Conservation (phyloP, 53 echinoderm and acorn worm species). For the Crossaster papposus region DNA sequence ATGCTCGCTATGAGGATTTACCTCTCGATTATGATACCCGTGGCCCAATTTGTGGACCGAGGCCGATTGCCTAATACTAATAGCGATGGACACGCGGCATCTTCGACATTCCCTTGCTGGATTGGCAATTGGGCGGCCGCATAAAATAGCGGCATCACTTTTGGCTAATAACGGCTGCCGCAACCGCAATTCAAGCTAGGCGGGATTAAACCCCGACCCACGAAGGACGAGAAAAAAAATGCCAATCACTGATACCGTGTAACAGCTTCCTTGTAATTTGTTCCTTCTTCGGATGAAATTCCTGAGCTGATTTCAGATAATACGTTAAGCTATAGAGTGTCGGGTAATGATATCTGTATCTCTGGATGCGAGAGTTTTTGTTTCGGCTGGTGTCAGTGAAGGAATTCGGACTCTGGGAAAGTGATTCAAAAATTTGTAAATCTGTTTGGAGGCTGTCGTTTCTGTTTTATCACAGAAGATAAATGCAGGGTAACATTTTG, state of each 20-base stretch:
- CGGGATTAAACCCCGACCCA: background rate
- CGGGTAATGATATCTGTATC: constrained; percentile 15
- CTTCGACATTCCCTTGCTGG: background rate
- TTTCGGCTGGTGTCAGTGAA: background rate
- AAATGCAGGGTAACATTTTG: no score
- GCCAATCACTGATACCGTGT: background rate
- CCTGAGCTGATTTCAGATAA: constrained; percentile 4
- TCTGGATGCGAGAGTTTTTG: background rate
- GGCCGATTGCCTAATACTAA: no score
- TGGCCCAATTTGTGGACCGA: no score
- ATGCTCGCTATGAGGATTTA: no score
- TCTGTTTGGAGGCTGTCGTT: background rate
- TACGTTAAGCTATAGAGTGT: constrained; percentile 42
- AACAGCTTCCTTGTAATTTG: background rate
- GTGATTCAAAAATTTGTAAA: background rate
- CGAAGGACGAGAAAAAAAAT: background rate
- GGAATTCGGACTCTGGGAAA: background rate
- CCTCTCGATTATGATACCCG: no score
- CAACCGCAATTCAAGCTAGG: background rate
- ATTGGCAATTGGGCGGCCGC: background rate
- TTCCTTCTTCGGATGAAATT: background rate
- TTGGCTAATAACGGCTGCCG: background rate
- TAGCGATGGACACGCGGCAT: background rate
- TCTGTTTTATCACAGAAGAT: background rate
- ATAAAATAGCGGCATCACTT: background rate